Base-by-base conservation (phyloP, 2,113 vertebrate genomes). In the Coptodon bakossiorum region DNA sequence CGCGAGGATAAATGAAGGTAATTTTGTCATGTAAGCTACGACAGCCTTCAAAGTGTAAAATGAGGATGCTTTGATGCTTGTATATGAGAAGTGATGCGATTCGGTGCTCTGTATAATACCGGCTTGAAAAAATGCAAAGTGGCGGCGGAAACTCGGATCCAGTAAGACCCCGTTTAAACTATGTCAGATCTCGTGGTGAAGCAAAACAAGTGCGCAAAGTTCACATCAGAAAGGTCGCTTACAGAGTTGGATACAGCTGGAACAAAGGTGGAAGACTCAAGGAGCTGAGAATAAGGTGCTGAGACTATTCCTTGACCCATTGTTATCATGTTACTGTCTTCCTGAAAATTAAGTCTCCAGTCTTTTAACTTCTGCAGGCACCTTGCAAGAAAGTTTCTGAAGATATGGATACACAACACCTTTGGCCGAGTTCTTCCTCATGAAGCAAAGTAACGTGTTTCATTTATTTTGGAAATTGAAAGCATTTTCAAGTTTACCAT, bases 301-400 rank as follows among this genome's bases (percentile, higher is more conserved):
- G 13, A 54, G 1, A 16, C 16, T 22, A 8, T 61, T 48, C 2
- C 6, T 36, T 71, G 8, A 57, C 45, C 4, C 29, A 3, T 9
- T 52, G 73, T 80, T 17, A 17, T 3, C 6, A 27, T 73, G 2
- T 3, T 80, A 3, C 3, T 12, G 81, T 19, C 5, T 38, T 43
- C 48, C 40, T 78, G 17, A 78, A 52, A 24, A 61, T 14, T 2
- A 56, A 52, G 45, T 78, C 45, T 54, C 40, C 2, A 81, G 57
- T 7, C n/a, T 68, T 59, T 45, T 7, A 68, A 83, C 6, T 22
- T 36, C 9, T 76, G 14, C 90, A 99, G 98, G 57, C 97, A 97
- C 50, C 84, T 99, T 82, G 96, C 97, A 81, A 97, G 97, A 90
- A 99, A 98, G 87, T 99, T 97, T 89, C 96, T 99, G n/a, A 93